Base-by-base conservation (phyloP, 2,888 invertebrate species). In the Dicyrtomina minuta region DNA sequence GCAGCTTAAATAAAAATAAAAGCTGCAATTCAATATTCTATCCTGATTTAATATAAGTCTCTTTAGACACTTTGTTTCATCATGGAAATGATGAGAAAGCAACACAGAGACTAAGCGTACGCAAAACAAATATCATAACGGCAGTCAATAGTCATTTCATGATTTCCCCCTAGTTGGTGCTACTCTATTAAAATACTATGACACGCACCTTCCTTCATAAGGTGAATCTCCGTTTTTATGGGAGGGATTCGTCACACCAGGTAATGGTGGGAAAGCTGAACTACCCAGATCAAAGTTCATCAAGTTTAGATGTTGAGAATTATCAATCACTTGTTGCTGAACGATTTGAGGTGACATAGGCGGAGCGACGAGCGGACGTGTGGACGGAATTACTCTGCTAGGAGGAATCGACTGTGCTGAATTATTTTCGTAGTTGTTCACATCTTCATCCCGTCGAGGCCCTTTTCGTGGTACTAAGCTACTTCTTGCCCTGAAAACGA, bases 251-350 rank as follows among this genome's bases (percentile, higher is more conserved):
- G 84, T 84, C 72, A 85, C 82, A 80, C 90, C 90, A 72, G 91
- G 91, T 80, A 91, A 84, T 70, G 91, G 91, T 74, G 91, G 91
- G 82, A 91, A 91, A 66, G 90, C 89, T 65, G 88, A 86, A 70
- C 89, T 89, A 82, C 90, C 90, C 78, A 91, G 84, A 82, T 91
- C 91, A 82, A 91, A 91, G 80, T 89, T 75, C 13, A 73, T 74
- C 59, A 73, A 64, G 22, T 62, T 56, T 24, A 55, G 44, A 60
- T 68, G 56, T 8, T 61, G 56, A 46, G 61, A 65, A 53, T 43
- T 22, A 53, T 56, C 59, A 10, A 64, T 43, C 13, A 51, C 17
- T 44, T 46, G 49, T 56, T 69, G 71, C 17, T 69, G 46, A 26
- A 58, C 49, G 44, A 70, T 66, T 46, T 74, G 75, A 60, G 78